phyloP scores from a whole-genome alignment of 1,140 invertebrate genomes.

The Ephestia elutella region DNA sequence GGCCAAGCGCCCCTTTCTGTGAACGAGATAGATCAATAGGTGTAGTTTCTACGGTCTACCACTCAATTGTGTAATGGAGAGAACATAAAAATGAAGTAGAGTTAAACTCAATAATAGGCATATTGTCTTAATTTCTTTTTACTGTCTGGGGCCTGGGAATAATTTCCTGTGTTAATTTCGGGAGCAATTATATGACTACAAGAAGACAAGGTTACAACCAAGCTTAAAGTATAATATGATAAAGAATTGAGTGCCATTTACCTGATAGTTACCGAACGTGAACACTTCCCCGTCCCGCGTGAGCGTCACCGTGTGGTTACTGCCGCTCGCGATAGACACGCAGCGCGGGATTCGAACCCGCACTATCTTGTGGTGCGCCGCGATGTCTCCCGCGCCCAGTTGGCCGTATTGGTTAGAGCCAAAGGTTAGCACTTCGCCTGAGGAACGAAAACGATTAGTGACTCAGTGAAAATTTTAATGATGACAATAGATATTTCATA shows the following conservation, averaged over 20 bases:
- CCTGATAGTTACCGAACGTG: constrained; percentile 94
- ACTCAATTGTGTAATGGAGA: no score
- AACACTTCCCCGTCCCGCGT: constrained; percentile 92
- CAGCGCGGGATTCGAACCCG: constrained; percentile 83
- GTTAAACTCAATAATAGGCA: no score
- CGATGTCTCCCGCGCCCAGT: constrained; percentile 90
- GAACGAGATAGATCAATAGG: no score
- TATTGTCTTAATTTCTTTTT: no score
- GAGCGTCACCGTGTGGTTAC: constrained; percentile 95
- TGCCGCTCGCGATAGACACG: constrained; percentile 91
- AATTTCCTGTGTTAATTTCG: no score
- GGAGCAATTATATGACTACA: no score
- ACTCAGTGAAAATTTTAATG: no score
- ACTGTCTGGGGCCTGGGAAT: no score
- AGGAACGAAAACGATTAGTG: neutral
- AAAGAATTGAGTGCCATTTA: constrained; percentile 47
- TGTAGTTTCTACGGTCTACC: no score
- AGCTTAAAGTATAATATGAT: no score
- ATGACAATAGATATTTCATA: no score
- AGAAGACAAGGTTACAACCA: constrained; percentile 4
- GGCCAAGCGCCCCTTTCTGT: constrained; percentile 93
- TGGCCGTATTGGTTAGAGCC: constrained; percentile 97
- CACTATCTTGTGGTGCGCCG: constrained; percentile 83
- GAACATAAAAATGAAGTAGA: no score
- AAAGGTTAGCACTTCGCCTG: constrained; percentile 86